Conservation (phyloP, 2,113 vertebrate species). For the Myotis lucifugus region DNA sequence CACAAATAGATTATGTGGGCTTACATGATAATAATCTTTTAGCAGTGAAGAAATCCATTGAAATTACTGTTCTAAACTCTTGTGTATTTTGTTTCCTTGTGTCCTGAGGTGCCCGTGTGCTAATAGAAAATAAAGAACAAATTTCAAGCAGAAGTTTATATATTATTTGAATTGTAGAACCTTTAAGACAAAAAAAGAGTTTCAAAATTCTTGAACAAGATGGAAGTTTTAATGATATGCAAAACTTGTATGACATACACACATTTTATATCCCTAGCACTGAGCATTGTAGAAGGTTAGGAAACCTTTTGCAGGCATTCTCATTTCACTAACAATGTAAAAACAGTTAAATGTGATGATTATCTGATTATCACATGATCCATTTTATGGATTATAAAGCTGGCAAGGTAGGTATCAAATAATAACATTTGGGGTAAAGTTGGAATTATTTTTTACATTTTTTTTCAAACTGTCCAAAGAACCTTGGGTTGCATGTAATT, state of each 20-base stretch:
- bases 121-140: slow-evolving; percentile 34
- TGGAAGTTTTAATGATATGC: not conserved
- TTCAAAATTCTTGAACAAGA: slow-evolving; percentile 46
- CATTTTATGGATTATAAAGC: slow-evolving; percentile 48
- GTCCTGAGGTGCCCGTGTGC: not conserved
- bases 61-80: not conserved
- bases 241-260: not conserved
- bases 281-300: not conserved
- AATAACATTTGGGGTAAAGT: slow-evolving; percentile 35
- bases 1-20: not conserved
- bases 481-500: slow-evolving; percentile 31
- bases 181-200: slow-evolving; percentile 38
- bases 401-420: slow-evolving; percentile 29
- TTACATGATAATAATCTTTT: not conserved
- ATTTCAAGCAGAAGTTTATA: slow-evolving; percentile 42
- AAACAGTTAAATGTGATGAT: slow-evolving; percentile 16
- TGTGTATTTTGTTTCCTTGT: slow-evolving; percentile 33
- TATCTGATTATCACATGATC: not conserved
- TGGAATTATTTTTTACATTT: slow-evolving; percentile 33
- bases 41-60: not conserved
- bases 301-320: slow-evolving; percentile 25
- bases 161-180: slow-evolving; percentile 13
- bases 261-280: not conserved
- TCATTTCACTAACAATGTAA: slow-evolving; percentile 9
- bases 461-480: slow-evolving; percentile 5